Percentiles rank a stretch among this genome's conserved stretches.
These are phyloP conservation scores for Zoroaster sp. DNA, from an alignment of 53 echinoderm and acorn worm genomes.

Conservation along the genomic window DNA sequence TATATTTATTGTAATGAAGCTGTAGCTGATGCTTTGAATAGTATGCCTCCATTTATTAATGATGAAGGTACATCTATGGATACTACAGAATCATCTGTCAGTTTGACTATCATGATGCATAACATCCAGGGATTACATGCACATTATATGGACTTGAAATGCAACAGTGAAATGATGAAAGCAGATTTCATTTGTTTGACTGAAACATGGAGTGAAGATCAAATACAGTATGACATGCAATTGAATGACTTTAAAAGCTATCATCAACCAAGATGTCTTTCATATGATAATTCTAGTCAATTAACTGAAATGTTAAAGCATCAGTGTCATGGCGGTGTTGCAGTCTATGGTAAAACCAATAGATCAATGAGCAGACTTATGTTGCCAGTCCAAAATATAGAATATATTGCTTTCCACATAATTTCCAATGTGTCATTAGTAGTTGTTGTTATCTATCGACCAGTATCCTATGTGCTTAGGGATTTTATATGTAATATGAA, in stretches of 20 bases:
- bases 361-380: not conserved
- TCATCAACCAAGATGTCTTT: constrained; percentile 1
- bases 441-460: not conserved
- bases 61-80: not conserved
- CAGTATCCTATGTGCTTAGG: not conserved
- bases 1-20: constrained; percentile 34
- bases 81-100: not conserved
- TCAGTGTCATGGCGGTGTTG: constrained; percentile 3
- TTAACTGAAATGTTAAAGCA: not conserved
- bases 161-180: not conserved
- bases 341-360: not conserved
- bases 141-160: constrained; percentile 44
- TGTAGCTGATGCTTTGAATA: constrained; percentile 7
- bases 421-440: not conserved
- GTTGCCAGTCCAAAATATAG: not conserved
- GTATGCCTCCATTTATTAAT: not conserved
- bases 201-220: constrained; percentile 46
- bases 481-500: not conserved
- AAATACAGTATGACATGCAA: not conserved
- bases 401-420: not conserved
- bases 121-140: constrained; percentile 49
- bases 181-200: constrained; percentile 51
- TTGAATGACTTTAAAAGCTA: not conserved
- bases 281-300: not conserved
- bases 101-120: constrained; percentile 3